Percentiles rank a stretch among this genome's conserved stretches.
phyloP scores from a whole-genome alignment of 2,797 vertebrate species.

The Erethizon dorsatum region DNA sequence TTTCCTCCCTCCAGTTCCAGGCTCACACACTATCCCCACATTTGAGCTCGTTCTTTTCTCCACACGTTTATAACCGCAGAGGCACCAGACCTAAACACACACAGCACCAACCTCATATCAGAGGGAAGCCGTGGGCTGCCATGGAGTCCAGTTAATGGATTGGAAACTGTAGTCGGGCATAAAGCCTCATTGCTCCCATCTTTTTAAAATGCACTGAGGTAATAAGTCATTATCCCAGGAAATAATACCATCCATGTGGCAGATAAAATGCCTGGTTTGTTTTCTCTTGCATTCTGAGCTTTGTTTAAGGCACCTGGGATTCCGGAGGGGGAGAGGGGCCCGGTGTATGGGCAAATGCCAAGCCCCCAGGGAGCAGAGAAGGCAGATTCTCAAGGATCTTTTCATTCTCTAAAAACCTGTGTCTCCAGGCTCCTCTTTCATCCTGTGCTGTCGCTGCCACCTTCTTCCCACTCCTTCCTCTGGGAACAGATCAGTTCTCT shows the following conservation, averaged over 20 bases:
- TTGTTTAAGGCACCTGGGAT: not conserved
- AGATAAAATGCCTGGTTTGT: slow-evolving; percentile 43
- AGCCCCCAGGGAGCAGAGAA: not conserved
- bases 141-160: not conserved
- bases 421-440: not conserved
- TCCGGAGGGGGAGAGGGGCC: not conserved
- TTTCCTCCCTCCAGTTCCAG: not conserved
- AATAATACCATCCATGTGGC: not conserved
- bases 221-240: slow-evolving; percentile 42
- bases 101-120: not conserved
- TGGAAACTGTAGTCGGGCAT: slow-evolving; percentile 55
- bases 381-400: not conserved
- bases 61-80: not conserved
- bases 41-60: not conserved
- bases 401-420: not conserved
- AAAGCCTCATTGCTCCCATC: slow-evolving; percentile 18
- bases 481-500: not conserved
- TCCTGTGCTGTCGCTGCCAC: not conserved
- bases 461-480: not conserved
- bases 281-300: not conserved
- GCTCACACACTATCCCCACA: not conserved
- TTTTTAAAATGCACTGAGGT: slow-evolving; percentile 23
- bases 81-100: not conserved
- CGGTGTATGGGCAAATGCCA: not conserved
- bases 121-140: not conserved